Percentiles rank a stretch among this genome's conserved stretches.
Conservation (phyloP, 2,113 vertebrate genomes). For the Melanocharis versteri region DNA sequence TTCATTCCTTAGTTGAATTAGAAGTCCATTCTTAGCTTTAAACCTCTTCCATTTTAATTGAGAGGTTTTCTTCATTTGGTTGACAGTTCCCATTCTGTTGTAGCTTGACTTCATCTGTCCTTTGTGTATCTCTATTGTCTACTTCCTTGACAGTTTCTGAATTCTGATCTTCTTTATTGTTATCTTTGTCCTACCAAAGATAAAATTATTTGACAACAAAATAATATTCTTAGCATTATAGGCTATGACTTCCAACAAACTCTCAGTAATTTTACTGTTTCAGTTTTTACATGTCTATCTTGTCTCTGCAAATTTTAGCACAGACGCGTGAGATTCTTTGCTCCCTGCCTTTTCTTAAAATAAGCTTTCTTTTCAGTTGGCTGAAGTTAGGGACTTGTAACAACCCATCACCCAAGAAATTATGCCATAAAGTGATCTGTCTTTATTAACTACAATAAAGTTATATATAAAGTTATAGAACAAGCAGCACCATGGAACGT, state of each 20-base stretch:
- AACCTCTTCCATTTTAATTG: constrained; percentile 67
- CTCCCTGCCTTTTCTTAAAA: fast-evolving
- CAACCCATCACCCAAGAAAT: neutral
- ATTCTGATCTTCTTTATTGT: constrained; percentile 69
- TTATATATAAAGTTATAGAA: neutral
- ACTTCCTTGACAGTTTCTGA: constrained; percentile 72
- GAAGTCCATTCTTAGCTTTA: constrained; percentile 41
- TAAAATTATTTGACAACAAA: constrained; percentile 23
- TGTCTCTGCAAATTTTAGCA: neutral
- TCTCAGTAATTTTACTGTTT: neutral
- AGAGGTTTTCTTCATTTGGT: constrained; percentile 71
- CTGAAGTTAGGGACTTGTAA: neutral
- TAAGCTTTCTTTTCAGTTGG: neutral
- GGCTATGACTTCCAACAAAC: neutral
- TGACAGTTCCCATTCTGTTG: constrained; percentile 89
- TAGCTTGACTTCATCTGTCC: constrained; percentile 69
- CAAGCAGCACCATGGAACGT: neutral
- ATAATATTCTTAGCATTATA: neutral
- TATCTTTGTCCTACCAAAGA: constrained; percentile 72
- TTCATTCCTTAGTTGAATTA: constrained; percentile 15
- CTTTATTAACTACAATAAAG: neutral
- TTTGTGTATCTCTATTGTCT: constrained; percentile 66
- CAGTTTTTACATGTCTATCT: neutral
- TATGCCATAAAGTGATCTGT: neutral
- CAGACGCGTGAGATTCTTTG: neutral